phyloP scores from a whole-genome alignment of 1,140 invertebrate species.

The Diuraphis noxia region DNA sequence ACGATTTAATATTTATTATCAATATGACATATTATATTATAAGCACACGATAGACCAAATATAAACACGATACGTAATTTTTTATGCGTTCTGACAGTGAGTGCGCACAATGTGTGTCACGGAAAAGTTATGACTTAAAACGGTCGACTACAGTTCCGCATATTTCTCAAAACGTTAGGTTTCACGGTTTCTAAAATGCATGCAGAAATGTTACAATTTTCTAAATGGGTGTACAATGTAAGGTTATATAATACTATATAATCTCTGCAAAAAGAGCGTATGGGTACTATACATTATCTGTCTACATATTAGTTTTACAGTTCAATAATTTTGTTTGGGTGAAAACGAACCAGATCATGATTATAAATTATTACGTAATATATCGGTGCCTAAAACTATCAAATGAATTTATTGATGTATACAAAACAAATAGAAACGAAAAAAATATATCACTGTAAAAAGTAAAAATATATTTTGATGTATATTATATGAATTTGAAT shows the following conservation, averaged over 20 bases:
- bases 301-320: slow-evolving; percentile 1
- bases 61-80: neutral
- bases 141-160: neutral
- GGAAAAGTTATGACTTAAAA: neutral
- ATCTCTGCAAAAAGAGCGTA: neutral
- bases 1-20: neutral
- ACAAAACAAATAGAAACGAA: neutral
- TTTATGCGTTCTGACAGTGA: neutral
- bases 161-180: neutral
- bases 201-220: neutral
- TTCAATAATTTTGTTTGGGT: slow-evolving; percentile 1
- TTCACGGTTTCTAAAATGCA: neutral
- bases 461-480: neutral
- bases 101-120: neutral
- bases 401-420: neutral
- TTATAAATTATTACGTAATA: neutral
- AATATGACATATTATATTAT: neutral
- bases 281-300: neutral
- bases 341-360: neutral
- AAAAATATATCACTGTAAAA: neutral
- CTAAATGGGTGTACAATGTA: neutral
- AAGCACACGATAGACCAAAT: neutral
- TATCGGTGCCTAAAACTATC: neutral
- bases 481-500: neutral
- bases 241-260: too few species aligned